These are phyloP conservation scores for Rhinoraja longicauda DNA, from an alignment of 2,797 vertebrate genomes.

Conservation along the genomic window DNA sequence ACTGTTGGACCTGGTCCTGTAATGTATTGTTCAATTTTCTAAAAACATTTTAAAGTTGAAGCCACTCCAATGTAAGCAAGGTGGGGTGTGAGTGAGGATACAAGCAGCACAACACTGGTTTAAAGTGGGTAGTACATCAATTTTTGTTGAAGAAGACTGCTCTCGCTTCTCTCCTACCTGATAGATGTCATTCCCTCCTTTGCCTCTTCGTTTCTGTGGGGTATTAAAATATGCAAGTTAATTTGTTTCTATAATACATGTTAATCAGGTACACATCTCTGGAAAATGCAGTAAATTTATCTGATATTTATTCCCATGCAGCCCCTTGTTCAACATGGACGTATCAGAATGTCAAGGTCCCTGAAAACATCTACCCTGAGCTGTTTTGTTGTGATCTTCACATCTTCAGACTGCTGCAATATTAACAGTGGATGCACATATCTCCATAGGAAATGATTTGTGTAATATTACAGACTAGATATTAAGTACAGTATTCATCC, in stretches of 20 bases:
- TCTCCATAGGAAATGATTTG: neutral
- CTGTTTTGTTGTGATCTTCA: neutral
- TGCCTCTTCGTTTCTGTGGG: slow-evolving; percentile 59
- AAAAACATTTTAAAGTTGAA: too few species aligned
- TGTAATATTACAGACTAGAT: too few species aligned
- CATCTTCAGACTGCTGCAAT: neutral
- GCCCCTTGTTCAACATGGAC: neutral
- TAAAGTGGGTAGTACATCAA: neutral
- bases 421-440: neutral
- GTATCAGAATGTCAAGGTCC: neutral
- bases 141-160: neutral
- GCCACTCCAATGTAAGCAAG: neutral
- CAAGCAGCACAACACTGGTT: neutral
- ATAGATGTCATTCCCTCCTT: slow-evolving; percentile 56
- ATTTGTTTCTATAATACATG: neutral
- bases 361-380: neutral
- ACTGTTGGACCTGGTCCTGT: too few species aligned
- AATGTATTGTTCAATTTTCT: too few species aligned
- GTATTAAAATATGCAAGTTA: slow-evolving; percentile 42
- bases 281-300: too few species aligned
- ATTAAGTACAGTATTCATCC: neutral
- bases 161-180: slow-evolving; percentile 53
- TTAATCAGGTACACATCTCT: neutral
- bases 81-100: neutral
- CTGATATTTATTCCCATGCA: too few species aligned